A percentile compares a stretch with the other conserved stretches of the same genome.
These are phyloP conservation scores for Falco naumanni DNA, from an alignment of 2,797 vertebrate genomes.

Conservation along the genomic window DNA sequence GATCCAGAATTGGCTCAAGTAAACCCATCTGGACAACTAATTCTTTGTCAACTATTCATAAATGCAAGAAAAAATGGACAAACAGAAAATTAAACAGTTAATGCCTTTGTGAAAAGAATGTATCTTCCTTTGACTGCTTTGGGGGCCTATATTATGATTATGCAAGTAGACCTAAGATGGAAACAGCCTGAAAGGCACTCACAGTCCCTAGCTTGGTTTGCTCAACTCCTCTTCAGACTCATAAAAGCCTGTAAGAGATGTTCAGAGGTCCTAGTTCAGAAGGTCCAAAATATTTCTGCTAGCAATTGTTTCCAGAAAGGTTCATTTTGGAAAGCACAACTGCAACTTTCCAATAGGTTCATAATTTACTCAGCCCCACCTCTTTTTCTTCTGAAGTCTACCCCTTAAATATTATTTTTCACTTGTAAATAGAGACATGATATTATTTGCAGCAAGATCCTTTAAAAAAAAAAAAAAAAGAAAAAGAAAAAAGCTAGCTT, in stretches of 20 bases:
- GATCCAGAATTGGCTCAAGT: conserved; percentile 82
- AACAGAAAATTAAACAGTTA: neutral
- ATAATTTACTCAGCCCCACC: neutral
- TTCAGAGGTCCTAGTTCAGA: neutral
- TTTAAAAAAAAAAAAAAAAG: neutral
- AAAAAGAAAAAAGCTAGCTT: neutral
- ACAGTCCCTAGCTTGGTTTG: neutral
- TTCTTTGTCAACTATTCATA: conserved; percentile 72
- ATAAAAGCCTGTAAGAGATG: neutral
- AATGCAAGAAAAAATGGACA: neutral
- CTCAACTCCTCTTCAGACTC: neutral
- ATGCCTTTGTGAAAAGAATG: neutral
- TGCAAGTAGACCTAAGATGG: neutral
- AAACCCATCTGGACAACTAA: conserved; percentile 81
- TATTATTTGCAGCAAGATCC: neutral
- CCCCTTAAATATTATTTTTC: neutral
- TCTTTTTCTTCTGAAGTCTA: neutral
- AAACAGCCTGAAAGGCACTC: neutral
- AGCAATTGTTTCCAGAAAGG: neutral
- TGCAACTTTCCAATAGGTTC: neutral
- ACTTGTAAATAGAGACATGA: neutral
- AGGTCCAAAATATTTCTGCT: neutral
- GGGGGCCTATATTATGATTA: neutral
- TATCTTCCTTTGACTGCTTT: neutral
- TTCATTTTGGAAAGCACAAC: neutral